Percentiles rank a stretch among this genome's conserved stretches.
These are phyloP conservation scores for Desoria tigrina DNA, from an alignment of 2,888 invertebrate genomes.

Conservation along the genomic window DNA sequence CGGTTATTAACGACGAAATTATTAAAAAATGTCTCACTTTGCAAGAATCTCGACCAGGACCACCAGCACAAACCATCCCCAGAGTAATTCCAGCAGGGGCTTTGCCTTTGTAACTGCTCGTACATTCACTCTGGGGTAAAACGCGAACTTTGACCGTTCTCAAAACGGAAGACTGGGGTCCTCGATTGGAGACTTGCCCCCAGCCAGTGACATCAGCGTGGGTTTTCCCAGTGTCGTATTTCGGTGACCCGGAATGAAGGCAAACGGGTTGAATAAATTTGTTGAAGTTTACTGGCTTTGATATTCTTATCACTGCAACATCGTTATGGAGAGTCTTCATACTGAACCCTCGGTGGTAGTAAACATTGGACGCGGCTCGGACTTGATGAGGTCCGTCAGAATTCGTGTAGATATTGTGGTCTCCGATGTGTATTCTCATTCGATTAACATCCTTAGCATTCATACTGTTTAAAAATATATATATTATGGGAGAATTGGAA, in stretches of 20 bases:
- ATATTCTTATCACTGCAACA: slow-evolving; percentile 75
- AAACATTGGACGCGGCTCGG: slow-evolving; percentile 76
- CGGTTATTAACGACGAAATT: background rate
- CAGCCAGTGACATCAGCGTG: slow-evolving; percentile 44
- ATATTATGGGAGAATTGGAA: no score
- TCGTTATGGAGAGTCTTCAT: slow-evolving; percentile 76
- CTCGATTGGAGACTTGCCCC: no score
- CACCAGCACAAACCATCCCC: slow-evolving; percentile 84
- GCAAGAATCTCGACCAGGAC: slow-evolving; percentile 80
- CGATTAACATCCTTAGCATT: slow-evolving; percentile 85
- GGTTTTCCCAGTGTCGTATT: slow-evolving; percentile 19
- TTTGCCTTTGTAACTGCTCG: slow-evolving; percentile 27
- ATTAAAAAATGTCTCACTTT: slow-evolving; percentile 67
- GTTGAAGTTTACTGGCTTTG: slow-evolving; percentile 72
- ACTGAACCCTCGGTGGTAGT: slow-evolving; percentile 81
- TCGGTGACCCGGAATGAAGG: slow-evolving; percentile 41
- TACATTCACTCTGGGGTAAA: slow-evolving; percentile 33
- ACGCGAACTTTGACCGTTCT: slow-evolving; percentile 35
- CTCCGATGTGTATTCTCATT: slow-evolving; percentile 76
- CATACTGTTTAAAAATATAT: no score
- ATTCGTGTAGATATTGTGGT: slow-evolving; percentile 75
- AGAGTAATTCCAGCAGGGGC: slow-evolving; percentile 55
- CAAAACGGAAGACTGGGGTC: slow-evolving; percentile 28
- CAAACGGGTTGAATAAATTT: slow-evolving; percentile 73
- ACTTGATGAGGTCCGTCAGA: slow-evolving; percentile 75